phyloP scores from a whole-genome alignment of 1,140 invertebrate genomes.

The Phocides pigmalion region DNA sequence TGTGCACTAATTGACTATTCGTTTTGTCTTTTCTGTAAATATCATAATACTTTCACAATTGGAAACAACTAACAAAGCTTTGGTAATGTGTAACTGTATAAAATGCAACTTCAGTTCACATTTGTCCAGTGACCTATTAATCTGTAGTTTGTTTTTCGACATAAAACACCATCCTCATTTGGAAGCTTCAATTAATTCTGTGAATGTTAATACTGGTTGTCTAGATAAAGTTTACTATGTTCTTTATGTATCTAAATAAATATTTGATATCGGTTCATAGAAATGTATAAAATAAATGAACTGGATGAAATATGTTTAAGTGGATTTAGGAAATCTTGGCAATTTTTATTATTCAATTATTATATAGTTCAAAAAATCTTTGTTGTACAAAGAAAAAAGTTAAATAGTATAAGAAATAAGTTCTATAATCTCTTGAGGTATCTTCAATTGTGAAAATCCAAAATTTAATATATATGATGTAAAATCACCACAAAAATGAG shows the following conservation, averaged over 20 bases:
- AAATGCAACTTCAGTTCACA: background rate
- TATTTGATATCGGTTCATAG: too few species aligned
- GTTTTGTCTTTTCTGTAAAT: constrained; percentile 8
- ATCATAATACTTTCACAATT: constrained; percentile 3
- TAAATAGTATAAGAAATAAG: too few species aligned
- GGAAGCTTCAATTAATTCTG: constrained; percentile 17
- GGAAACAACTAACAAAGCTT: constrained; percentile 16
- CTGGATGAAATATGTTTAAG: too few species aligned
- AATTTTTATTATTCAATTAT: too few species aligned
- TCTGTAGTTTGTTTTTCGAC: background rate
- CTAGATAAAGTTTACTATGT: constrained; percentile 6
- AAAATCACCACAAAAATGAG: too few species aligned
- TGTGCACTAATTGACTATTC: constrained; percentile 12
- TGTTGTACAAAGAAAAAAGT: too few species aligned
- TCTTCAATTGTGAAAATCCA: too few species aligned
- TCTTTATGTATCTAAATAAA: background rate
- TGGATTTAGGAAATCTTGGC: too few species aligned
- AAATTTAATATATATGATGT: too few species aligned
- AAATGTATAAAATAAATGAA: background rate
- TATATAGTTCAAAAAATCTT: too few species aligned
- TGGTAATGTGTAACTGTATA: constrained; percentile 8
- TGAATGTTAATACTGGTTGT: constrained; percentile 5
- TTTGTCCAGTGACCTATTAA: constrained; percentile 1
- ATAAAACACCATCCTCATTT: constrained; percentile 7
- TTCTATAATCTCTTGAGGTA: too few species aligned